Evolutionary conservation across 2,113 vertebrate species (phyloP).

Genomic region (Rhinolophus ferrumequinum): DNA sequence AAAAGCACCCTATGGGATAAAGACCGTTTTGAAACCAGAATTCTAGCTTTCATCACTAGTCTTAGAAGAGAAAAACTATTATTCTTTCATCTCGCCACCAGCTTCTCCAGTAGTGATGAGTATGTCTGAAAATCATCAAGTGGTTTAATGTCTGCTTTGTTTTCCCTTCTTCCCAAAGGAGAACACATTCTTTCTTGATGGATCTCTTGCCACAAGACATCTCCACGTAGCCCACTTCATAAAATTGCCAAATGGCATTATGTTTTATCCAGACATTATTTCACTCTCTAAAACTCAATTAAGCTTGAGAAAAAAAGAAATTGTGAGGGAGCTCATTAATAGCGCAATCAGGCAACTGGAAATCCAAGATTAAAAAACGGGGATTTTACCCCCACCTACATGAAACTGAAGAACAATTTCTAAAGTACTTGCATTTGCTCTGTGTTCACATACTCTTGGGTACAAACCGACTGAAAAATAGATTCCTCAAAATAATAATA

Average conservation of each 20-base stretch:
- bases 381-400: background rate
- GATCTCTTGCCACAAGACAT: conserved; percentile 66
- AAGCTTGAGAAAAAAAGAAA: conserved; percentile 31
- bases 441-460: background rate
- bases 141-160: conserved; percentile 20
- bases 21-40: background rate
- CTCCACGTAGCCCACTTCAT: conserved; percentile 45
- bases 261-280: conserved; percentile 71
- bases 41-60: background rate
- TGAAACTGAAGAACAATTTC: background rate
- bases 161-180: conserved; percentile 46
- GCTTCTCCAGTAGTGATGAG: background rate
- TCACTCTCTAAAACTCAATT: conserved; percentile 72
- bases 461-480: background rate
- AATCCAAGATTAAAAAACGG: background rate
- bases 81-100: background rate
- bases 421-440: conserved; percentile 35
- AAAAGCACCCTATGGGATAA: background rate
- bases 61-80: background rate
- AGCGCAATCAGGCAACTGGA: background rate
- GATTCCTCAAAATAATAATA: background rate
- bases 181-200: conserved; percentile 58
- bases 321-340: background rate
- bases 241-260: conserved; percentile 66
- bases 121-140: background rate